phyloP scores from a whole-genome alignment of 64 coral and sea anemone genomes.

The Exaiptasia diaphana region DNA sequence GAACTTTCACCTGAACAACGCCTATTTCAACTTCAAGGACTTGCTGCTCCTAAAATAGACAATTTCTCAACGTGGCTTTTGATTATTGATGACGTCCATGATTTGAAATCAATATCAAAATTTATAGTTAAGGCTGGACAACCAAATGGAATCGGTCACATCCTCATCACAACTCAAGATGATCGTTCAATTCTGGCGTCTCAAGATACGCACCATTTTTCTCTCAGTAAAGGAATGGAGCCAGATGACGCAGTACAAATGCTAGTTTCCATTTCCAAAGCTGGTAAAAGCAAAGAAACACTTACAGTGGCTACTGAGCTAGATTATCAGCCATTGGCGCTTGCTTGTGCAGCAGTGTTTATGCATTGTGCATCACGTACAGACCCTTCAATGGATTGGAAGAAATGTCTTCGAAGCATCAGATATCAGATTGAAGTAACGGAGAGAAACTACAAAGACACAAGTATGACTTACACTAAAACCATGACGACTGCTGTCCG shows the following conservation, averaged over 20 bases:
- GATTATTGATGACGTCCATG: background rate
- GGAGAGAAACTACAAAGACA: background rate
- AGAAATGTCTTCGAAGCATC: constrained; percentile 30
- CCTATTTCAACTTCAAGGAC: background rate
- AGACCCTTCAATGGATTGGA: too few relatives aligned
- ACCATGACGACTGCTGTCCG: constrained; percentile 36
- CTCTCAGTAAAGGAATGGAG: constrained; percentile 38
- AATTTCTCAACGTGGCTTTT: constrained; percentile 5
- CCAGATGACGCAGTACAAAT: constrained; percentile 2
- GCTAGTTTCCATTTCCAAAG: constrained; percentile 15
- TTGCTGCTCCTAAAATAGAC: background rate
- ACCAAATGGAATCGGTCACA: background rate
- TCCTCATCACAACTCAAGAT: constrained; percentile 26
- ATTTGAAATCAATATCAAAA: background rate
- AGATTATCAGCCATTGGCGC: constrained; percentile 29
- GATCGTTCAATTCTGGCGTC: background rate
- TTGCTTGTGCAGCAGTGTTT: constrained; percentile 38
- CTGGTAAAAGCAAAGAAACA: background rate
- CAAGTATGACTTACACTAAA: constrained; percentile 10
- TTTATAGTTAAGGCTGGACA: background rate
- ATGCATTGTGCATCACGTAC: background rate
- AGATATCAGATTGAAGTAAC: constrained; percentile 27
- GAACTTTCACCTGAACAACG: background rate
- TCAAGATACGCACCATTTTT: background rate
- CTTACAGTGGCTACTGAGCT: constrained; percentile 13